Evolutionary conservation across 2,113 vertebrate species (phyloP).

Genomic region (Trichechus manatus): DNA sequence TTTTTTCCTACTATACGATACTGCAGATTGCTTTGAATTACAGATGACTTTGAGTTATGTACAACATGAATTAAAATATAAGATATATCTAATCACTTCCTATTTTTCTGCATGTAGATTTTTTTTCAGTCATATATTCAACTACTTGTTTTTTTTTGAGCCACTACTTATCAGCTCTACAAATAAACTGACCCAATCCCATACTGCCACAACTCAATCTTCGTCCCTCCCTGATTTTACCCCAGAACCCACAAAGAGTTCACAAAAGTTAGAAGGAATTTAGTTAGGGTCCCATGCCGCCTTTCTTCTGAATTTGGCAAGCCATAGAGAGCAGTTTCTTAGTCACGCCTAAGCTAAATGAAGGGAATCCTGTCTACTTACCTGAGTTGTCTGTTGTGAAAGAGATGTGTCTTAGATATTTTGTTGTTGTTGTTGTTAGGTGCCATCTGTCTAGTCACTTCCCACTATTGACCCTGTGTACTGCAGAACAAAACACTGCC

Average conservation of each 20-base stretch:
- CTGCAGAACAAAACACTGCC: too few species aligned
- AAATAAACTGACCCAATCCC: background rate
- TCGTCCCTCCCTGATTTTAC: background rate
- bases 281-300: background rate
- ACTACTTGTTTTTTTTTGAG: background rate
- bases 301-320: background rate
- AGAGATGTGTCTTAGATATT: background rate
- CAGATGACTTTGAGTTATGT: background rate
- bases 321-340: background rate
- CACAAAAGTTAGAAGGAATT: background rate
- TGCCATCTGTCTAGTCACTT: too few species aligned
- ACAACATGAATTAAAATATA: background rate
- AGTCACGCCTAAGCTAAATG: background rate
- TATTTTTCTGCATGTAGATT: background rate
- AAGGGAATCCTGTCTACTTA: background rate
- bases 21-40: background rate
- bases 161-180: background rate
- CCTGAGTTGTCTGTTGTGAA: background rate
- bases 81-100: background rate
- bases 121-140: background rate
- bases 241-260: background rate
- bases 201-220: background rate
- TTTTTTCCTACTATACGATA: background rate
- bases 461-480: too few species aligned
- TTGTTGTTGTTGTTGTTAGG: too few species aligned